These are phyloP conservation scores for Pelusios castaneus DNA, from an alignment of 2,113 vertebrate species.

Conservation along the genomic window DNA sequence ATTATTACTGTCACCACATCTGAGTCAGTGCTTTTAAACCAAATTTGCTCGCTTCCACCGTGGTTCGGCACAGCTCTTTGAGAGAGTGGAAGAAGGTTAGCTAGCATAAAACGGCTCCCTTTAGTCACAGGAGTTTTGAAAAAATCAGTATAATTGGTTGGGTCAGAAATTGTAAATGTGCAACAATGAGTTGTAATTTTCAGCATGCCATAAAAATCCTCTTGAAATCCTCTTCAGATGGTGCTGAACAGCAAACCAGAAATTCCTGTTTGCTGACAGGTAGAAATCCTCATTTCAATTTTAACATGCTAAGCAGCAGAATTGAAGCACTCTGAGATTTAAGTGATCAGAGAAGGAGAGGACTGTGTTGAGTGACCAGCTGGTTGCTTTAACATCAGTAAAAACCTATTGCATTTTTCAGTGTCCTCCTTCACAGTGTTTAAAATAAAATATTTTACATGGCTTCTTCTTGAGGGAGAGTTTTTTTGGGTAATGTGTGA, in stretches of 20 bases:
- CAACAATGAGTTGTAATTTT: not conserved
- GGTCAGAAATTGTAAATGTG: not conserved
- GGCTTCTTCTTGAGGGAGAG: not conserved
- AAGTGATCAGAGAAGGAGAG: not conserved
- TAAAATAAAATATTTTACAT: not conserved
- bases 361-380: fast-evolving
- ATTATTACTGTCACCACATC: not conserved
- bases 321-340: fast-evolving
- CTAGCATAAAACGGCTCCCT: not conserved
- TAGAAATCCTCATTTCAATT: not conserved
- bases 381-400: not conserved
- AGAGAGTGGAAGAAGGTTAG: not conserved
- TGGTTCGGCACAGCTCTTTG: not conserved
- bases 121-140: not conserved
- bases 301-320: not conserved
- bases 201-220: not conserved
- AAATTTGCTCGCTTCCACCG: not conserved
- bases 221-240: not conserved
- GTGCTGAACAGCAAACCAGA: not conserved
- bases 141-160: fast-evolving
- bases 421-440: not conserved
- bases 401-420: not conserved
- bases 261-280: not conserved
- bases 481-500: not conserved
- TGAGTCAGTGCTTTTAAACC: not conserved